Percentiles rank a stretch among this genome's conserved stretches.
Evolutionary conservation across 2,888 invertebrate species (phyloP).

Genomic region (Blastobasis adustella): DNA sequence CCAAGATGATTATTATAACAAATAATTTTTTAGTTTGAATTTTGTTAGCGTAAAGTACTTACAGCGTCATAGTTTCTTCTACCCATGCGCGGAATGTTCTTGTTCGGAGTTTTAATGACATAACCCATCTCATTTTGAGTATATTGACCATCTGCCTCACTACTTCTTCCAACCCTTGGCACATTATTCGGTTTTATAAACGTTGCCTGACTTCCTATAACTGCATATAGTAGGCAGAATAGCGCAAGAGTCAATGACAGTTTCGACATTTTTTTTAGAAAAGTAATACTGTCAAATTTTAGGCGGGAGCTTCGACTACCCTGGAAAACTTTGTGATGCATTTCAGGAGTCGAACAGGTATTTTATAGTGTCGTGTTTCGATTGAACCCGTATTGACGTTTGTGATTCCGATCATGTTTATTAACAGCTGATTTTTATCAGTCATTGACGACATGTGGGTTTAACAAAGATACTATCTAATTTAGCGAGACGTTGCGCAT

Average conservation of each 20-base stretch:
- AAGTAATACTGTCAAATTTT: slow-evolving; percentile 13
- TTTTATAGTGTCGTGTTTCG: slow-evolving; percentile 44
- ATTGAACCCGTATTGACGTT: slow-evolving; percentile 39
- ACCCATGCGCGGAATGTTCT: slow-evolving; percentile 66
- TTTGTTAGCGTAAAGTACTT: slow-evolving; percentile 18
- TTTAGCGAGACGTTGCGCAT: too few species aligned
- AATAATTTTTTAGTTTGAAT: too few species aligned
- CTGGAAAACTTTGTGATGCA: slow-evolving; percentile 21
- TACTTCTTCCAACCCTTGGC: slow-evolving; percentile 61
- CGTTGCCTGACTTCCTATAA: slow-evolving; percentile 40
- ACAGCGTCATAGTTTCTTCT: slow-evolving; percentile 65
- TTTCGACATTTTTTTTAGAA: slow-evolving; percentile 37
- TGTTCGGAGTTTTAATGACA: slow-evolving; percentile 60
- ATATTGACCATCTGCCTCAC: slow-evolving; percentile 49
- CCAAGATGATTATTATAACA: too few species aligned
- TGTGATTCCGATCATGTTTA: too few species aligned
- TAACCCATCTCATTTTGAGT: slow-evolving; percentile 57
- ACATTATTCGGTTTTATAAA: slow-evolving; percentile 66
- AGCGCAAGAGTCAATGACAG: slow-evolving; percentile 31
- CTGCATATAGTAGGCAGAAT: slow-evolving; percentile 43
- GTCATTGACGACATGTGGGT: too few species aligned
- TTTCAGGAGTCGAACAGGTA: slow-evolving; percentile 3
- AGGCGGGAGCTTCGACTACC: slow-evolving; percentile 14
- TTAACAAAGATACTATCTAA: too few species aligned
- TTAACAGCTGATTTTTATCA: too few species aligned